Conservation (phyloP, 2,113 vertebrate genomes). For the Hucho hucho region DNA sequence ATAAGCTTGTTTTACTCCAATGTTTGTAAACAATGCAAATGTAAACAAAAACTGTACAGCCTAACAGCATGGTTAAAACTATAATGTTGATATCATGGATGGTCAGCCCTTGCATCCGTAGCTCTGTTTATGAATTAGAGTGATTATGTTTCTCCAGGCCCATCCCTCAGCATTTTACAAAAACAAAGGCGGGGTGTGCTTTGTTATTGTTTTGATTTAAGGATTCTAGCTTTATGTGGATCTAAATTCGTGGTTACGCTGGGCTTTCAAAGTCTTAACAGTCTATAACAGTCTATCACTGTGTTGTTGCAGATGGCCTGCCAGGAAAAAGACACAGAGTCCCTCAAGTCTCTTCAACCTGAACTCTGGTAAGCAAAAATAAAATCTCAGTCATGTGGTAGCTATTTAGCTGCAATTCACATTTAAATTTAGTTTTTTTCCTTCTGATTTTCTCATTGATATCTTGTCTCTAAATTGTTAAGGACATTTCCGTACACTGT, state of each 20-base stretch:
- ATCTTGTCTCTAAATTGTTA: not conserved
- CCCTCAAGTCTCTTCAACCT: conserved; percentile 82
- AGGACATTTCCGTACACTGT: conserved; percentile 1
- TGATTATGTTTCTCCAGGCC: no score
- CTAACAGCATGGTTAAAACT: no score
- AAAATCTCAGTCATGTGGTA: conserved; percentile 16
- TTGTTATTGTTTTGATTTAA: no score
- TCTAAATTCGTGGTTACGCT: not conserved
- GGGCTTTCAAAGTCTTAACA: not conserved
- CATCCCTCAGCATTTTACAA: no score
- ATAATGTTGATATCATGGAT: no score
- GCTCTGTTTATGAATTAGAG: no score
- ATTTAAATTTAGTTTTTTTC: not conserved
- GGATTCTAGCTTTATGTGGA: no score
- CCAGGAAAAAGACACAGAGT: conserved; percentile 89
- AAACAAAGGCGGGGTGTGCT: no score
- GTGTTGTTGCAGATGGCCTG: conserved; percentile 82
- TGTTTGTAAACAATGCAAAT: no score
- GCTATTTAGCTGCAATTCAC: not conserved
- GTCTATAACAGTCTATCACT: conserved; percentile 6
- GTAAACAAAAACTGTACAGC: no score
- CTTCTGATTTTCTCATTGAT: not conserved
- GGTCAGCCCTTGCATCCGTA: no score
- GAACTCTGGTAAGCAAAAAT: conserved; percentile 79
- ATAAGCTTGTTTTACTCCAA: no score